Evolutionary conservation across 2,888 invertebrate genomes (phyloP).

Genomic region (Leptopterna dolabrata): DNA sequence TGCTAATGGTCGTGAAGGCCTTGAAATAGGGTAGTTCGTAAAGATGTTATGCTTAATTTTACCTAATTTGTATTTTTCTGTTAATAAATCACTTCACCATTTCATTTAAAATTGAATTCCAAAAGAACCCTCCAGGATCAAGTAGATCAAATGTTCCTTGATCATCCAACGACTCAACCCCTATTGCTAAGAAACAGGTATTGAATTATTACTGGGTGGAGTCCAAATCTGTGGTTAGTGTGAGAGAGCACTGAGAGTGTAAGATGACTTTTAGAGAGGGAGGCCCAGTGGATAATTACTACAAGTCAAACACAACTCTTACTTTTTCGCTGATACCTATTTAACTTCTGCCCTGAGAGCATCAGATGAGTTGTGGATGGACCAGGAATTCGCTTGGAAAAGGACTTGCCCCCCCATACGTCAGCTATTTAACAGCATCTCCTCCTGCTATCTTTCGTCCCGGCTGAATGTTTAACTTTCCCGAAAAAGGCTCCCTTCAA

Average conservation of each 20-base stretch:
- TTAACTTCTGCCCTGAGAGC: neutral
- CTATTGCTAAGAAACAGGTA: too few relatives aligned
- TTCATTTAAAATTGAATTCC: too few relatives aligned
- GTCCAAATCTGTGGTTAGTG: neutral
- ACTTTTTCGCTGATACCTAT: slow-evolving; percentile 29
- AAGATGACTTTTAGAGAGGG: neutral
- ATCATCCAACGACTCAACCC: too few relatives aligned
- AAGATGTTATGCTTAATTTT: too few relatives aligned
- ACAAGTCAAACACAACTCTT: slow-evolving; percentile 30
- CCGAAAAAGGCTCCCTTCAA: neutral
- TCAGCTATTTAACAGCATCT: neutral
- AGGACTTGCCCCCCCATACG: neutral
- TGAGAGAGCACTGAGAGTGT: neutral
- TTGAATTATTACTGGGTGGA: neutral
- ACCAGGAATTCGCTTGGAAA: neutral
- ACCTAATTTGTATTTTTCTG: too few relatives aligned
- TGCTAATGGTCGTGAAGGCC: too few relatives aligned
- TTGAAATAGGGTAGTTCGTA: too few relatives aligned
- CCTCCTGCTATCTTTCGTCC: neutral
- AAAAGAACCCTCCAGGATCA: too few relatives aligned
- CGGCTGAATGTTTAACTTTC: neutral
- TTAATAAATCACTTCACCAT: too few relatives aligned
- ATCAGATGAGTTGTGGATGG: neutral
- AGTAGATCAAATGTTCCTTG: too few relatives aligned
- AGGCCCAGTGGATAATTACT: neutral